These are phyloP conservation scores for Mechanitis mazaeus DNA, from an alignment of 2,888 invertebrate species.

Conservation along the genomic window DNA sequence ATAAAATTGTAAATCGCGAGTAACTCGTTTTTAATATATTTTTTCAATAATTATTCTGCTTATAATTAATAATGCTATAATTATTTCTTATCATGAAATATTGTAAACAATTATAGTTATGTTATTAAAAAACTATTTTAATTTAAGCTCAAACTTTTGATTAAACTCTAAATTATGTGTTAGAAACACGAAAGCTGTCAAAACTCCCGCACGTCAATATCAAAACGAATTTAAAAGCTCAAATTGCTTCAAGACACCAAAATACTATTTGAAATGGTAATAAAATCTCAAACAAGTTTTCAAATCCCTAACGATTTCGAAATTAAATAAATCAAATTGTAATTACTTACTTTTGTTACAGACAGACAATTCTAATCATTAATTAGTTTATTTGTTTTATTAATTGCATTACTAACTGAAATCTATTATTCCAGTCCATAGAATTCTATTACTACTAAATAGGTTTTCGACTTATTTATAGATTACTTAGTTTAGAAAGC, in stretches of 20 bases:
- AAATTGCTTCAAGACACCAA: too few relatives aligned
- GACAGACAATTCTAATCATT: neutral
- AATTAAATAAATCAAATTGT: slow-evolving; percentile 40
- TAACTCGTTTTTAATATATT: too few relatives aligned
- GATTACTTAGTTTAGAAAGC: slow-evolving; percentile 30
- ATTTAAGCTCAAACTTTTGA: slow-evolving; percentile 51
- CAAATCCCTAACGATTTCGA: too few relatives aligned
- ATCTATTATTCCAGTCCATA: slow-evolving; percentile 11
- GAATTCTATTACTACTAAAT: slow-evolving; percentile 24
- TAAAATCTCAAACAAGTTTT: too few relatives aligned
- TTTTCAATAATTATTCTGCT: too few relatives aligned
- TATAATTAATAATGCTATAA: too few relatives aligned
- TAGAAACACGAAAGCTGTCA: slow-evolving; percentile 39
- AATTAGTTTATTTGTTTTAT: neutral
- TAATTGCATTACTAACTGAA: slow-evolving; percentile 11
- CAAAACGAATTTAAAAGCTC: slow-evolving; percentile 17
- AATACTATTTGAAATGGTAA: too few relatives aligned
- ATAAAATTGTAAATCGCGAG: too few relatives aligned
- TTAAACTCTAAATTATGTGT: slow-evolving; percentile 56
- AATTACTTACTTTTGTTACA: slow-evolving; percentile 38
- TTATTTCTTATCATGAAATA: too few relatives aligned
- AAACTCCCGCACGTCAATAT: too few relatives aligned
- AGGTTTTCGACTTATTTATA: slow-evolving; percentile 29
- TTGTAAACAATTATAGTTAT: slow-evolving; percentile 8
- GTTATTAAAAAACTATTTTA: slow-evolving; percentile 48